Evolutionary conservation across 2,797 vertebrate species (phyloP).

Genomic region (Anabas testudineus): DNA sequence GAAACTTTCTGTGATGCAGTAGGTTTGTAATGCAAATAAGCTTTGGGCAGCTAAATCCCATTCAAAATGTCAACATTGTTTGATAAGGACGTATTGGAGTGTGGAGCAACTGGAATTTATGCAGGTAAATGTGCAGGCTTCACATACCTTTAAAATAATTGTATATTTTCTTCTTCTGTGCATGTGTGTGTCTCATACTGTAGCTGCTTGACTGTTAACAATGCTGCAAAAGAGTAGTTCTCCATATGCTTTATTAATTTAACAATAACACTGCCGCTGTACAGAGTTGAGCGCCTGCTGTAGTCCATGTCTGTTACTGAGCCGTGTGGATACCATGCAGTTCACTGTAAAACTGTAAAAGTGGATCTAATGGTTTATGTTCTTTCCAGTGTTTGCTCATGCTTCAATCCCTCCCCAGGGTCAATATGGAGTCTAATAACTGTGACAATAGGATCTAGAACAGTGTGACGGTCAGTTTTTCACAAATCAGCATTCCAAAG

Average conservation of each 20-base stretch:
- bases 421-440: conserved; percentile 54
- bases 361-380: conserved; percentile 63
- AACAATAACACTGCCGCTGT: conserved; percentile 9
- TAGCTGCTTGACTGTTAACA: conserved; percentile 6
- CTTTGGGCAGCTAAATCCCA: not conserved
- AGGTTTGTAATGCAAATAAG: conserved; percentile 21
- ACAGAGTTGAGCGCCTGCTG: conserved; percentile 7
- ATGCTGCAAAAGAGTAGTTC: not conserved
- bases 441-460: conserved; percentile 62
- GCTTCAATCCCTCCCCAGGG: conserved; percentile 57
- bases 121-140: too few relatives aligned
- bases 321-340: conserved; percentile 22
- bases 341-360: conserved; percentile 38
- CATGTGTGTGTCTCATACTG: not conserved
- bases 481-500: conserved; percentile 25
- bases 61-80: conserved; percentile 29
- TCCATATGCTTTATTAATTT: conserved; percentile 3
- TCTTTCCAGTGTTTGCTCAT: conserved; percentile 54
- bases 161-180: conserved; percentile 1
- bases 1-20: not conserved
- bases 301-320: conserved; percentile 16
- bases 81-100: conserved; percentile 6
- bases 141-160: too few relatives aligned
- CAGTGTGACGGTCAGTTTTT: conserved; percentile 47
- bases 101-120: not conserved